Base-by-base conservation (phyloP, 2,113 vertebrate species). In the Ctenodactylus gundi region DNA sequence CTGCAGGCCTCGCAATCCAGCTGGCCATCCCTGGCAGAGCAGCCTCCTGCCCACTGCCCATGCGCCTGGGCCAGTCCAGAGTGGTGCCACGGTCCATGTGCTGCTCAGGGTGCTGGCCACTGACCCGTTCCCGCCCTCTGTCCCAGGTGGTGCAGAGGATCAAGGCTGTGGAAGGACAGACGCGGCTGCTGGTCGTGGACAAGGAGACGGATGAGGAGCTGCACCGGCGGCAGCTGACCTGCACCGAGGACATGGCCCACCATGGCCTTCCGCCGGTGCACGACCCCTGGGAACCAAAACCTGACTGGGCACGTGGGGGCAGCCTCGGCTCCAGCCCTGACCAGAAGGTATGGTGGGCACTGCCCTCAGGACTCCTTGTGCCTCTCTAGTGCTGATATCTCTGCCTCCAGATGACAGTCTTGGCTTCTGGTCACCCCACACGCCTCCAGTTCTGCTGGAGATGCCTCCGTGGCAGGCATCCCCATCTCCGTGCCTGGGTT, bases 101-200 rank as follows among this genome's bases (percentile, higher is more conserved):
- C 21, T 36, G 29, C 51, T 53, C 15, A 1, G 65, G 44, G 51
- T 58, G 55, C 67, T 15, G 49, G 55, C 77, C 0, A 25, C 87
- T 91, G 85, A 94, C 76, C 58, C 1, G 17, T 21, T 78, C 62
- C 76, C 4, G 1, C n/a, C 29, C 49, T 25, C 49, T 7, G 9
- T 49, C 81, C 25, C 98, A 99, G 99, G 99, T 99, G 0, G 99
- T 99, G 41, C 98, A 98, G 95, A 98, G 98, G 36, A 99, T 99
- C 97, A 98, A 98, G 55, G 99, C 98, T 0, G 97, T 99, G 92
- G 98, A 99, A 80, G 96, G 99, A 0, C 98, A 99, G 95, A 99
- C 99, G 0, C 96, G 98, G 36, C 80, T 99, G 96, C 98, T 99
- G 53, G 99, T 99, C 97, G 99, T 99, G 94, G 99, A 99, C 98